Evolutionary conservation across 2,888 invertebrate species (phyloP).

Genomic region (Ornithoptera priamus): DNA sequence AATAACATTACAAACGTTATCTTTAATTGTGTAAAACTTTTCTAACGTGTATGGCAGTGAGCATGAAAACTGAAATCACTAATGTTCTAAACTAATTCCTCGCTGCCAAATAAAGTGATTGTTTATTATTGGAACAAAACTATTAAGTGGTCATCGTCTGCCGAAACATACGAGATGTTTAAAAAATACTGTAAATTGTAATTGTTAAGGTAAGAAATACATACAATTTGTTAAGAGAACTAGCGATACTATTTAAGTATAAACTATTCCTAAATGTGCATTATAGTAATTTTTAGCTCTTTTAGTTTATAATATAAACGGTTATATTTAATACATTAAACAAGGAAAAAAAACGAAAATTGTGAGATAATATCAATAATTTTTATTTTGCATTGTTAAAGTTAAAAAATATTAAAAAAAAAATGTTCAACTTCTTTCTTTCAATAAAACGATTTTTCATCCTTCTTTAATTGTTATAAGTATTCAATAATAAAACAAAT

Average conservation of each 20-base stretch:
- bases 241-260: background rate
- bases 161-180: background rate
- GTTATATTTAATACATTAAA: too few species aligned
- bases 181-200: background rate
- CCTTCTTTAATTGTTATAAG: too few species aligned
- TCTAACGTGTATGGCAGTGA: background rate
- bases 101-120: background rate
- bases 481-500: too few species aligned
- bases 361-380: too few species aligned
- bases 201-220: background rate
- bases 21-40: background rate
- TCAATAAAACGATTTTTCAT: too few species aligned
- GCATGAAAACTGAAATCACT: background rate
- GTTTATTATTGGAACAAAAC: background rate
- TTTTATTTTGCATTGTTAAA: too few species aligned
- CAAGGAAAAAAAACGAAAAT: too few species aligned
- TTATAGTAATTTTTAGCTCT: background rate
- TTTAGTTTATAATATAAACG: background rate
- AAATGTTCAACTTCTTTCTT: too few species aligned
- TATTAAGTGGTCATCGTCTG: background rate
- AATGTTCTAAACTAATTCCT: background rate
- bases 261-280: background rate
- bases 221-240: background rate
- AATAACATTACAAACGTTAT: background rate
- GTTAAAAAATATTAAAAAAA: too few species aligned